Evolutionary conservation across 2,113 vertebrate genomes (phyloP).

Genomic region (Limnothrissa miodon): DNA sequence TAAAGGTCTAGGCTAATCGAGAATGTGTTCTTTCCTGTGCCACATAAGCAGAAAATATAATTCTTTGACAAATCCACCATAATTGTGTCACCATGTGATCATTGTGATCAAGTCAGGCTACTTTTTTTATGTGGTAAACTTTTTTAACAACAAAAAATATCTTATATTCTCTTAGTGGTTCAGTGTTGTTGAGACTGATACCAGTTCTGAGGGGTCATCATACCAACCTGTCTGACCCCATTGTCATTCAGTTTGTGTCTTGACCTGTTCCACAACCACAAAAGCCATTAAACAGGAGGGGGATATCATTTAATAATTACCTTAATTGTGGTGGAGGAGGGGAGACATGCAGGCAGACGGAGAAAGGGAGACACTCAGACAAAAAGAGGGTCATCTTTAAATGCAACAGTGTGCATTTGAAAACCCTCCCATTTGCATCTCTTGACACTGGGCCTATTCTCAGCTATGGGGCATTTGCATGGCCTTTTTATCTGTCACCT

Average conservation of each 20-base stretch:
- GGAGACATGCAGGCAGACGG: neutral
- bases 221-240: neutral
- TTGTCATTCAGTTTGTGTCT: neutral
- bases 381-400: neutral
- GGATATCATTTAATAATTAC: conserved; percentile 7
- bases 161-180: neutral
- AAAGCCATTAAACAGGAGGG: neutral
- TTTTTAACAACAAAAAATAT: neutral
- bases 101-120: neutral
- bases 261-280: neutral
- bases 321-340: neutral
- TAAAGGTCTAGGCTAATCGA: neutral
- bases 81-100: neutral
- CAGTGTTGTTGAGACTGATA: neutral
- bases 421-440: conserved; percentile 51
- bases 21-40: neutral
- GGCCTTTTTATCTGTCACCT: conserved; percentile 26
- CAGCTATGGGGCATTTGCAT: conserved; percentile 47
- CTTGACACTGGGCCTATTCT: conserved; percentile 41
- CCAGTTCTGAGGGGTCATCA: neutral
- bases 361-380: neutral
- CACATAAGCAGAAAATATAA: too few species aligned
- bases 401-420: conserved; percentile 28
- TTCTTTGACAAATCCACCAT: neutral
- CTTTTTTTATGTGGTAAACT: neutral